Evolutionary conservation across 30 jellyfish, hydroid and myxozoan genomes (phyloP).

Genomic region (Aurelia sp.): DNA sequence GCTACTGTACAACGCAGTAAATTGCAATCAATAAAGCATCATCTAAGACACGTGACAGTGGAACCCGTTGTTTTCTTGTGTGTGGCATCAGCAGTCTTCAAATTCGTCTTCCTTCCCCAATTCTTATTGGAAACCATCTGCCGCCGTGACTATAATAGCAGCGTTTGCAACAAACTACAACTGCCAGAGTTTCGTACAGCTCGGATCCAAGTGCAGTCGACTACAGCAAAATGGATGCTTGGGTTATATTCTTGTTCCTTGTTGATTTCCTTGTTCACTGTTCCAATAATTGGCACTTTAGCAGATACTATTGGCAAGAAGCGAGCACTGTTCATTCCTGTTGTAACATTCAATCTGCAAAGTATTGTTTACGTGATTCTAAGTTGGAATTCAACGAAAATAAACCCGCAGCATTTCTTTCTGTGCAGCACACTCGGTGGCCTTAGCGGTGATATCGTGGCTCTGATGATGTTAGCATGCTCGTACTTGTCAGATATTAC

Average conservation of each 20-base stretch:
- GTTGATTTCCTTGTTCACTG: slow-evolving; percentile 30
- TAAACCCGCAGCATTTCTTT: slow-evolving; percentile 29
- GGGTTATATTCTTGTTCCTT: slow-evolving; percentile 15
- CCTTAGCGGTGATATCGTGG: slow-evolving; percentile 44
- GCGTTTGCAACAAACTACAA: slow-evolving; percentile 27
- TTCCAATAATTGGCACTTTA: slow-evolving; percentile 41
- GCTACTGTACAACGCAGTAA: not conserved
- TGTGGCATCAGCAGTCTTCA: slow-evolving; percentile 46
- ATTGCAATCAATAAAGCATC: not conserved
- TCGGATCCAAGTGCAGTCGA: slow-evolving; percentile 31
- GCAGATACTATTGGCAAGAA: slow-evolving; percentile 48
- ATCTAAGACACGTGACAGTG: slow-evolving; percentile 12
- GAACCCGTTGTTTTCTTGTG: slow-evolving; percentile 37
- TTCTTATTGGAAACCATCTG: slow-evolving; percentile 44
- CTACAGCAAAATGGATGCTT: slow-evolving; percentile 57
- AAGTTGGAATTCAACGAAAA: not conserved
- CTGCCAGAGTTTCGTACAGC: not conserved
- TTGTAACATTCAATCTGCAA: slow-evolving; percentile 3
- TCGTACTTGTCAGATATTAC: slow-evolving; percentile 57
- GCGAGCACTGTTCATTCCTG: slow-evolving; percentile 15
- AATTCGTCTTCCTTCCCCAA: slow-evolving; percentile 57
- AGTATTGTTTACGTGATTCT: slow-evolving; percentile 18
- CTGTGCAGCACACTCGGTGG: slow-evolving; percentile 33
- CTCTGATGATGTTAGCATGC: slow-evolving; percentile 24
- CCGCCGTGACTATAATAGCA: slow-evolving; percentile 15